Percentiles rank a stretch among this genome's conserved stretches.
Evolutionary conservation across 37 sponge, comb jelly and placozoan genomes (phyloP).

Genomic region (Axinella damicornis): DNA sequence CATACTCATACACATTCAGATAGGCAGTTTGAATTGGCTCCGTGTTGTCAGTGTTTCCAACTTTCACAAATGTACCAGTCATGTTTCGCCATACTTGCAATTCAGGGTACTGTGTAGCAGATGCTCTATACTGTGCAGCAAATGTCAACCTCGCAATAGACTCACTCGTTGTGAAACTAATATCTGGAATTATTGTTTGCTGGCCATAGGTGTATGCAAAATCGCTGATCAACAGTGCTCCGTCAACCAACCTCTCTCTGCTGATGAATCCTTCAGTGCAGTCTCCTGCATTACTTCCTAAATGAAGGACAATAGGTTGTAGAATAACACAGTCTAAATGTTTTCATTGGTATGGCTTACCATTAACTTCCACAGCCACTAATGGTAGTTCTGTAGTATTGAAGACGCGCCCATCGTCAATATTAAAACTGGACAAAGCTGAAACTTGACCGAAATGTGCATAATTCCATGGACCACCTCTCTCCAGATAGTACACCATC

Average conservation of each 20-base stretch:
- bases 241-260: no score
- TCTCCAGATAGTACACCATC: not conserved
- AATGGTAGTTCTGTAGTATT: slow-evolving; percentile 7
- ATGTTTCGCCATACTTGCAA: not conserved
- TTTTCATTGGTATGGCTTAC: no score
- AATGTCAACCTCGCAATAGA: not conserved
- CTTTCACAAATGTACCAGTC: not conserved
- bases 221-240: no score
- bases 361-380: slow-evolving; percentile 5
- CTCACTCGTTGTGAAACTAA: not conserved
- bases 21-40: not conserved
- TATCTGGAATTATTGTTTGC: not conserved
- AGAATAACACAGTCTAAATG: no score
- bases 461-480: slow-evolving; percentile 5
- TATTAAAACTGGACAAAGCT: no score
- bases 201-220: no score
- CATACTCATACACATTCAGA: slow-evolving; percentile 5
- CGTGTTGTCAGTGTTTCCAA: not conserved
- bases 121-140: not conserved
- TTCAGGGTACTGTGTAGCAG: slow-evolving; percentile 2
- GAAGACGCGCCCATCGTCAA: no score
- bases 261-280: no score
- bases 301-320: no score
- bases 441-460: no score
- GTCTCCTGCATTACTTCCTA: no score